These are phyloP conservation scores for Rhagonycha lutea DNA, from an alignment of 2,888 invertebrate genomes.

Conservation along the genomic window DNA sequence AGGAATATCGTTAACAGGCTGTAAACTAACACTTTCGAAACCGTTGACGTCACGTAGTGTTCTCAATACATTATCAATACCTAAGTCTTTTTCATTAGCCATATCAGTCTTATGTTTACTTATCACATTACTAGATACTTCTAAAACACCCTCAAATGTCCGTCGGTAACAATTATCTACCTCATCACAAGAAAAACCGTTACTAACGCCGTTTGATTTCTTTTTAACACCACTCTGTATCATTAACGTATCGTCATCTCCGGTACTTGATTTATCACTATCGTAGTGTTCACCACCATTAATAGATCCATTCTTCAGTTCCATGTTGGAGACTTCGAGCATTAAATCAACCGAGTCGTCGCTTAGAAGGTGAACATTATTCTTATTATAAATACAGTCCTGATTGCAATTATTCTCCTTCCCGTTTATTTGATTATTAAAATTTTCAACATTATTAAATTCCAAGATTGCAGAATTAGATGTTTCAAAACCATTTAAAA, in stretches of 20 bases:
- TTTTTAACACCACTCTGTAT: conserved; percentile 14
- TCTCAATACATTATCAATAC: conserved; percentile 9
- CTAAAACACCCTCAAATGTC: conserved; percentile 17
- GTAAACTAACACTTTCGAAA: conserved; percentile 37
- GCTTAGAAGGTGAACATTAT: conserved; percentile 28
- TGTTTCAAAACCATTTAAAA: conserved; percentile 13
- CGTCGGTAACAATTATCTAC: neutral
- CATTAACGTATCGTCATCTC: conserved; percentile 17
- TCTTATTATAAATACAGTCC: conserved; percentile 48
- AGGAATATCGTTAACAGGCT: conserved; percentile 14
- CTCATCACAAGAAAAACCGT: conserved; percentile 11
- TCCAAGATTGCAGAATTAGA: conserved; percentile 4
- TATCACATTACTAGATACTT: conserved; percentile 39
- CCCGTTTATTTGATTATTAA: conserved; percentile 28
- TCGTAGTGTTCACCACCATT: conserved; percentile 6
- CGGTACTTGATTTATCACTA: conserved; percentile 19
- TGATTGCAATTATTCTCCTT: conserved; percentile 41
- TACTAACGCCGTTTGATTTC: conserved; percentile 12
- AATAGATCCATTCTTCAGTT: conserved; percentile 35
- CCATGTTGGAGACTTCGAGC: conserved; percentile 24
- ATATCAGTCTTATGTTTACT: conserved; percentile 41
- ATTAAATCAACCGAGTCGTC: conserved; percentile 26
- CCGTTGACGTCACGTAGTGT: conserved; percentile 24
- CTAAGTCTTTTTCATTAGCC: conserved; percentile 28
- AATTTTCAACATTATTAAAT: conserved; percentile 17